Base-by-base conservation (phyloP, 2,113 vertebrate genomes). In the Melanotaenia duboulayi region DNA sequence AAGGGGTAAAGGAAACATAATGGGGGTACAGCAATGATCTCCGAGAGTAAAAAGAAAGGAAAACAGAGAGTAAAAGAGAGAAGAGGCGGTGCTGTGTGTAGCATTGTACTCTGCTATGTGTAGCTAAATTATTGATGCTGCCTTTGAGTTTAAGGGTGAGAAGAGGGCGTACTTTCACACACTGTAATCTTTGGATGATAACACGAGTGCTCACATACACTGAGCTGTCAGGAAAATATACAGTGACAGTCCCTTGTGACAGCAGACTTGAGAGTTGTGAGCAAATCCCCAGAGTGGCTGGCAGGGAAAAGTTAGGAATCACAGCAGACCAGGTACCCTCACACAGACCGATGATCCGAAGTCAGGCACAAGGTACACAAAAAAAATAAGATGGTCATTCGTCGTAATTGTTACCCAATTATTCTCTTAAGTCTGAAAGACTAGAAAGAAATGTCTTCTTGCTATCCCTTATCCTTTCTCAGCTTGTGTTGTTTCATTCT, bases 121-220 rank as follows among this genome's bases (percentile, higher is more conserved):
- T 46, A 10, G 70, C 64, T 93, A 76, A 91, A 93, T 92, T 88
- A 92, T 91, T 94, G 78, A 92, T 88, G 79, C 24, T 64, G 58
- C 76, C 71, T 87, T 79, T 32, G 76, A 65, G 71, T 82, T 75
- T 67, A 83, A 84, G 80, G 74, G 82, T 16, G 55, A 56, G 66
- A 85, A 79, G 64, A 84, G 60, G 58, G 67, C 74, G 56, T 62
- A 24, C 73, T 68, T 79, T 81, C 48, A 70, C 66, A 60, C 50
- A 1, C 25, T 2, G 24, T 42, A 61, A 82, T 64, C 66, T 80
- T 67, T 20, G 65, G 55, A 71, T 73, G 63, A 44, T 67, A 67
- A 66, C 61, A 65, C 11, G 24, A 46, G 11, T 13, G 7, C 60
- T 40, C 49, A 65, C 49, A 62, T n/a, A 71, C 0, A 2, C 60